These are phyloP conservation scores for Podilymbus podiceps DNA, from an alignment of 2,113 vertebrate genomes.

Conservation along the genomic window DNA sequence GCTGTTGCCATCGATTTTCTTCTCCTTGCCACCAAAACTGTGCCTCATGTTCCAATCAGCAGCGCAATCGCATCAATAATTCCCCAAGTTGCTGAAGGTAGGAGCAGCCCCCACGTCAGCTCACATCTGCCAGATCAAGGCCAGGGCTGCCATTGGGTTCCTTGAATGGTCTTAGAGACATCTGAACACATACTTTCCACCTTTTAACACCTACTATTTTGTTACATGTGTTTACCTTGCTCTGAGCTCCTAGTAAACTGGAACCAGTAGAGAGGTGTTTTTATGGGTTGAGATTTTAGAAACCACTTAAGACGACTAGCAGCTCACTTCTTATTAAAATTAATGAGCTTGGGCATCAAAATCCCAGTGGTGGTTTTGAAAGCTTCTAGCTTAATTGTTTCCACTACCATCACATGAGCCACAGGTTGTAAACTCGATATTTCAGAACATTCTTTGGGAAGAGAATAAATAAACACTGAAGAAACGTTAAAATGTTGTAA, in stretches of 20 bases:
- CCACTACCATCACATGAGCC: slow-evolving; percentile 51
- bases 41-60: not conserved
- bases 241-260: slow-evolving; percentile 43
- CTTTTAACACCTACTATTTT: slow-evolving; percentile 52
- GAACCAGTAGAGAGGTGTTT: slow-evolving; percentile 42
- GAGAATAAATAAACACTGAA: slow-evolving; percentile 63
- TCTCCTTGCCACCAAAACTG: not conserved
- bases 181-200: slow-evolving; percentile 4
- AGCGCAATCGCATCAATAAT: not conserved
- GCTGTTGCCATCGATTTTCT: not conserved
- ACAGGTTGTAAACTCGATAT: slow-evolving; percentile 65
- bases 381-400: slow-evolving; percentile 61
- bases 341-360: slow-evolving; percentile 62
- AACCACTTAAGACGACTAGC: slow-evolving; percentile 54
- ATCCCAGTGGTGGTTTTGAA: slow-evolving; percentile 57
- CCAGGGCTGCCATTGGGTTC: not conserved
- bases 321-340: slow-evolving; percentile 61
- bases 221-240: slow-evolving; percentile 31
- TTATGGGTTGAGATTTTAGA: slow-evolving; percentile 58
- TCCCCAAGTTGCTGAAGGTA: not conserved
- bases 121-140: not conserved
- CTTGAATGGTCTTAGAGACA: not conserved
- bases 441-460: slow-evolving; percentile 62
- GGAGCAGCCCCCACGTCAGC: not conserved
- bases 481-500: slow-evolving; percentile 53